These are phyloP conservation scores for Drosophila pseudotalamancana DNA, from an alignment of 2,888 invertebrate genomes.

Conservation along the genomic window DNA sequence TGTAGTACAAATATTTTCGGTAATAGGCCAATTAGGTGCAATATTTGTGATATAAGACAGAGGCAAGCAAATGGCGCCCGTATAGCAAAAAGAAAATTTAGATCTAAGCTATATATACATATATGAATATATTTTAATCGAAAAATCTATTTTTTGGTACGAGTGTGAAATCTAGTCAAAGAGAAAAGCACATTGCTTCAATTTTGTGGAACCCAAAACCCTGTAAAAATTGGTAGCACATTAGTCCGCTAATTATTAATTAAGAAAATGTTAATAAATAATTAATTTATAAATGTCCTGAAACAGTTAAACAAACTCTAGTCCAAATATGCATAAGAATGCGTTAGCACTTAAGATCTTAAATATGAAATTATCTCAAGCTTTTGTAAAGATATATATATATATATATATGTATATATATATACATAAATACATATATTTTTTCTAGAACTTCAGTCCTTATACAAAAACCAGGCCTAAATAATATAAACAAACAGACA, in stretches of 20 bases:
- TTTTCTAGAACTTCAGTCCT: conserved; percentile 20
- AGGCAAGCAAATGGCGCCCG: conserved; percentile 20
- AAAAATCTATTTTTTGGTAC: conserved; percentile 42
- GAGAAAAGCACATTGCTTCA: conserved; percentile 24
- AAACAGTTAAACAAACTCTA: conserved; percentile 30
- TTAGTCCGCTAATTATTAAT: conserved; percentile 15
- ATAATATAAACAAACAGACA: conserved; percentile 33
- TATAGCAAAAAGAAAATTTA: conserved; percentile 17
- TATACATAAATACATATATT: no score
- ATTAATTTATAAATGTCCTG: neutral
- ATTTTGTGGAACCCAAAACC: conserved; percentile 12
- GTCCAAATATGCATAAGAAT: conserved; percentile 38
- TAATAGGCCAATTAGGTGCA: conserved; percentile 83
- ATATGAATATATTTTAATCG: neutral
- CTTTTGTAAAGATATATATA: conserved; percentile 10
- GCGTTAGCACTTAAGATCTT: conserved; percentile 26
- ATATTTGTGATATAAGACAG: conserved; percentile 83
- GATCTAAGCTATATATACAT: conserved; percentile 1
- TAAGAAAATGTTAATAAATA: conserved; percentile 22
- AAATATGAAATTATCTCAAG: conserved; percentile 7
- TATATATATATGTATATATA: neutral
- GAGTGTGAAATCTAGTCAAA: conserved; percentile 77
- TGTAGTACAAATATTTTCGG: conserved; percentile 65
- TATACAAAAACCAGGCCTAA: neutral
- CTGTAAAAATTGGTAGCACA: conserved; percentile 32